Base-by-base conservation (phyloP, 2,888 invertebrate genomes). In the Galeruca laticollis region DNA sequence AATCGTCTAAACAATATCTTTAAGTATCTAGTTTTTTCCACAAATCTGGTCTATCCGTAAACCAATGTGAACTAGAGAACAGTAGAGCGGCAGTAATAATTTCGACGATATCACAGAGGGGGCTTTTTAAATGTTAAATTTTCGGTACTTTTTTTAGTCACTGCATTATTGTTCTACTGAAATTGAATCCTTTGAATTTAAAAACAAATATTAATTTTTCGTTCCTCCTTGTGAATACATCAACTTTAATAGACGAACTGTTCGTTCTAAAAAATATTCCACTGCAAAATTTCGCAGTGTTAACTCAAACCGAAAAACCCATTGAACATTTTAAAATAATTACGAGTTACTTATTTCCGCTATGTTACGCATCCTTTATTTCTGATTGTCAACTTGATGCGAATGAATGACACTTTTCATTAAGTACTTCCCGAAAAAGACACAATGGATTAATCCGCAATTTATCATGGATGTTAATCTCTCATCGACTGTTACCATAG, bases 281-380 rank as follows among this genome's bases (percentile, higher is more conserved):
- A 37, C 37, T 56, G 65, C 59, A 59, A 66, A 66, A 59, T 59
- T 56, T 66, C 62, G 67, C 60, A 68, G 68, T 62, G 67, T 67
- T 60, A 37, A 70, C 52, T 59, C 49, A 69, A 66, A 66, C 62
- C 59, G 43, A 65, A 69, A 26, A 65, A 54, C 26, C 37, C 47
- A 59, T 65, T 65, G 65, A 57, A 40, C 40, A 11, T 56, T 26
- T 35, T 40, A 57, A 57, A 40, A 52, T 35, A 72, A 69, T 66
- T 66, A 68, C 56, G 20, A 40, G 66, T 49, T 65, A 61, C 59
- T 67, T 70, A 71, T 65, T 69, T 69, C 66, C 72, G 69, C 62
- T 43, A 49, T 56, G 63, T 65, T 68, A 61, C 64, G 66, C 67
- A 60, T 51, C 68, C 57, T 69, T 72, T 69, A 54, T 54, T 66